Conservation (phyloP, 2,797 vertebrate species). For the Gymnoscopelus microlampas region DNA sequence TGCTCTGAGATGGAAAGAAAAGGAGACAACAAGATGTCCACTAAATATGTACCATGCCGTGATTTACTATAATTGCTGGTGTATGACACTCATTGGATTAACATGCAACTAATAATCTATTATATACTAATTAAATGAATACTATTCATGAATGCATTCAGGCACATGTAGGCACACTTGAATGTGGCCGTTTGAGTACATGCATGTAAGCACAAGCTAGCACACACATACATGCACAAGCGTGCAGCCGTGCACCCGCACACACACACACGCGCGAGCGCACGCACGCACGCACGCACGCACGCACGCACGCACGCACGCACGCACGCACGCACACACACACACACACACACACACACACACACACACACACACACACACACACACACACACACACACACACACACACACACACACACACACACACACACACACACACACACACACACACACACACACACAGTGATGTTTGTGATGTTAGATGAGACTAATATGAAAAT, state of each 20-base stretch:
- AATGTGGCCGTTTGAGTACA: too few relatives aligned
- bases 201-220: too few relatives aligned
- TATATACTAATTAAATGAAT: not conserved
- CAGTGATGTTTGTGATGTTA: not conserved
- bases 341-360: too few relatives aligned
- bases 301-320: too few relatives aligned
- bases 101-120: too few relatives aligned
- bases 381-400: not conserved
- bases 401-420: slow-evolving; percentile 11
- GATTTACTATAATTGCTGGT: slow-evolving; percentile 58
- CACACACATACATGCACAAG: too few relatives aligned
- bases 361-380: not conserved
- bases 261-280: too few relatives aligned
- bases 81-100: slow-evolving; percentile 35
- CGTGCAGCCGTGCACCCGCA: too few relatives aligned
- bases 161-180: not conserved
- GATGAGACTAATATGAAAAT: slow-evolving; percentile 14
- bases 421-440: slow-evolving; percentile 5
- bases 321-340: too few relatives aligned
- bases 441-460: slow-evolving; percentile 11
- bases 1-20: slow-evolving; percentile 58
- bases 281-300: too few relatives aligned
- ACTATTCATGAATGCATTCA: not conserved
- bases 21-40: slow-evolving; percentile 48
- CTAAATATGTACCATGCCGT: slow-evolving; percentile 44